Evolutionary conservation across 1,140 invertebrate species (phyloP), one percentile per base, ranked within the genome.

Genomic region (Glomeris maerens): DNA sequence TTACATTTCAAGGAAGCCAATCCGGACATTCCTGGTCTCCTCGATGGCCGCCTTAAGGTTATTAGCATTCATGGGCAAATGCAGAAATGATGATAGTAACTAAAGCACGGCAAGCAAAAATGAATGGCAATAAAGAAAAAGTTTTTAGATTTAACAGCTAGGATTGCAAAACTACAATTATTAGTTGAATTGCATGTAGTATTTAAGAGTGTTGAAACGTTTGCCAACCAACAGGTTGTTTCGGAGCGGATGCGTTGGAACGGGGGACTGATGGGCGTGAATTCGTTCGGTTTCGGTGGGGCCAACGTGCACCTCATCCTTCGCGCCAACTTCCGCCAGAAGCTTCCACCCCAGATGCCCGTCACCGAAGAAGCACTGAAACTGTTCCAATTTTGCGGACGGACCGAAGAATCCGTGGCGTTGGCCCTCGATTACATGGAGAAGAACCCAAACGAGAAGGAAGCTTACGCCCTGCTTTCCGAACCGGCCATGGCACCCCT

Each of bases 401-500:
- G 92, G 55, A 94, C 88, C 1, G 77, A 87, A 60, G 80, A 84
- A 46, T 83, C 82, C 3, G 78, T 91, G 20, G 68, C 77, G 36
- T 62, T 63, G 45, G 68, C 92, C 38, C 67, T 93, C 3, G 66
- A 79, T 4, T 4, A 7, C 23, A 56, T 69, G 2, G 58, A 66
- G 28, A 26, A 45, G 23, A 39, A 21, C 5, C 20, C 31, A 26
- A 28, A 49, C 17, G 45, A 36, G 25, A 2, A 26, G n/a, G n/a
- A 25, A 13, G 26, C 22, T 20, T 36, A 27, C 10, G 23, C 22
- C 3, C 22, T 52, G 22, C n/a, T 53, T 2, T 21, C 5, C n/a
- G 36, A 49, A 7, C n/a, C 20, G 20, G 27, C 27, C 3, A 14
- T 10, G 23, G 21, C 21, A 23, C 47, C 47, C 3, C 22, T 23